A percentile compares a stretch with the other conserved stretches of the same genome.
Evolutionary conservation across 92 coral and sea anemone genomes (phyloP).

Genomic region (Metridium senile): DNA sequence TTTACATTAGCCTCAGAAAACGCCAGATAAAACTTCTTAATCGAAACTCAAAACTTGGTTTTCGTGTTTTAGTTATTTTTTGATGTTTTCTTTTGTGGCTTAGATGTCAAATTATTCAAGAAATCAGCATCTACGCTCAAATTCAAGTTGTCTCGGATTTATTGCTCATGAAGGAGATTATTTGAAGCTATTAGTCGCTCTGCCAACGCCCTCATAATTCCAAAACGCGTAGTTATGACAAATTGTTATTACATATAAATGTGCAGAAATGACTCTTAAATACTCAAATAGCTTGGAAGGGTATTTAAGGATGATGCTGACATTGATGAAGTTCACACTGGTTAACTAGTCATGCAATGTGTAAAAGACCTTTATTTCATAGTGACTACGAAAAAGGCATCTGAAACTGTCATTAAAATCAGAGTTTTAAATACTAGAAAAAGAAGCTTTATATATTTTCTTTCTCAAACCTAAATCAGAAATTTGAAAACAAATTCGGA

Average conservation of each 20-base stretch:
- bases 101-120: background rate
- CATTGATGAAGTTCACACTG: too few relatives aligned
- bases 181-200: background rate
- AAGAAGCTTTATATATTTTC: too few relatives aligned
- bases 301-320: background rate
- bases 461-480: too few relatives aligned
- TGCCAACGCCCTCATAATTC: conserved; percentile 5
- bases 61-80: background rate
- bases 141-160: background rate
- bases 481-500: too few relatives aligned
- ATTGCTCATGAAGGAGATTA: background rate
- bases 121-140: background rate
- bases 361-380: too few relatives aligned
- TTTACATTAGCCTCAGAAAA: background rate
- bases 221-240: background rate
- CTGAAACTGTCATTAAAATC: too few relatives aligned
- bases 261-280: background rate
- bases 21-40: background rate
- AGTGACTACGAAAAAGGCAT: too few relatives aligned
- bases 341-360: too few relatives aligned
- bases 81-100: background rate
- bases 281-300: background rate
- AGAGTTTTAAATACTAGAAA: too few relatives aligned
- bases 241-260: background rate
- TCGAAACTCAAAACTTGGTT: background rate